Evolutionary conservation across 2,113 vertebrate species (phyloP).

Genomic region (Lagopus leucura): DNA sequence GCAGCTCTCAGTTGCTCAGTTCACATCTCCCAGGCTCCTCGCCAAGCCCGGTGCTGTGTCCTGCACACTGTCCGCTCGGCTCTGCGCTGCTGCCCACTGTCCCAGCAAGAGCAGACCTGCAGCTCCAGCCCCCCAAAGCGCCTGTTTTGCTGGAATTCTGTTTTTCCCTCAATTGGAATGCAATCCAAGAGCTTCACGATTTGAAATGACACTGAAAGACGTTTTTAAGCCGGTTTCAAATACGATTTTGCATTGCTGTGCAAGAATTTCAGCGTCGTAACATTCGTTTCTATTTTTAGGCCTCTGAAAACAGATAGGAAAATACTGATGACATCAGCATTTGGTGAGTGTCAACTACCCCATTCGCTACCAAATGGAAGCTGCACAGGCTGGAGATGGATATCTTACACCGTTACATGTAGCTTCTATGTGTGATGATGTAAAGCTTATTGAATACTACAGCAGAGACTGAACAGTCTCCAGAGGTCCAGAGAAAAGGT

Average conservation of each 20-base stretch:
- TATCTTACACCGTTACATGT: neutral
- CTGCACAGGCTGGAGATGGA: neutral
- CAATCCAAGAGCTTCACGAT: neutral
- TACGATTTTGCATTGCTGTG: neutral
- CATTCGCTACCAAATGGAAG: slow-evolving; percentile 25
- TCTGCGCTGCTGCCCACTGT: neutral
- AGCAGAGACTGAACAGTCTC: neutral
- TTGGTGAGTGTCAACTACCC: neutral
- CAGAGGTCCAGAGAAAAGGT: neutral
- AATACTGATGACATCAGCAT: slow-evolving; percentile 34
- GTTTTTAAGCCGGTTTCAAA: neutral
- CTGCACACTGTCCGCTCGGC: neutral
- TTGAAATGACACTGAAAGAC: neutral
- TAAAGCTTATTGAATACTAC: neutral
- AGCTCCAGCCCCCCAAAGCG: neutral
- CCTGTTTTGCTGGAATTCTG: neutral
- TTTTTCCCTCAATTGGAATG: neutral
- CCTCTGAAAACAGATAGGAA: neutral
- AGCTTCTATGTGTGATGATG: neutral
- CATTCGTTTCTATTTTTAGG: slow-evolving; percentile 53
- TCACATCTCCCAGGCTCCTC: slow-evolving; percentile 14
- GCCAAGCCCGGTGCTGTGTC: slow-evolving; percentile 35
- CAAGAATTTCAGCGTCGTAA: slow-evolving; percentile 22
- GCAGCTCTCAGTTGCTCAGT: slow-evolving; percentile 21
- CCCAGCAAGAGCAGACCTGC: neutral